Percentiles rank a stretch among this genome's conserved stretches.
Evolutionary conservation across 2,797 vertebrate genomes (phyloP).

Genomic region (Sebastes itinus): DNA sequence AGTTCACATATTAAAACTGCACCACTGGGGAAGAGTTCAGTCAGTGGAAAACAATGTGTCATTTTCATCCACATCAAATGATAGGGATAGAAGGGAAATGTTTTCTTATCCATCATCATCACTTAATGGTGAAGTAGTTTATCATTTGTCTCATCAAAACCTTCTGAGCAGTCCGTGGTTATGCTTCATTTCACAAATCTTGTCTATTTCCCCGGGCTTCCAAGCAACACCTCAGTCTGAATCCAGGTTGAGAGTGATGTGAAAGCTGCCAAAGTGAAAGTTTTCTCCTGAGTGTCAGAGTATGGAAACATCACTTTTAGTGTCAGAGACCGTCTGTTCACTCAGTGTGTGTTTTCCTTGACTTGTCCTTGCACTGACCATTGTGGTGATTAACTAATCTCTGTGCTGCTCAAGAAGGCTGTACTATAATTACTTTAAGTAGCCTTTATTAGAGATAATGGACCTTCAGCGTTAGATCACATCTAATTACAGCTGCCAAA

Average conservation of each 20-base stretch:
- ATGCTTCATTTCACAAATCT: constrained; percentile 12
- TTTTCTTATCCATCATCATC: neutral
- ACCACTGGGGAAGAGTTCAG: constrained; percentile 27
- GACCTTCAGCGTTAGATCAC: constrained; percentile 38
- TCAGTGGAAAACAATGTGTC: constrained; percentile 42
- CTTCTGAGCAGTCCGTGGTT: neutral
- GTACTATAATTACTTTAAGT: constrained; percentile 57
- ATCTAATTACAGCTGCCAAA: constrained; percentile 52
- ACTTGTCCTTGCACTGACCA: constrained; percentile 43
- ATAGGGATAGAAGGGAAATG: constrained; percentile 18
- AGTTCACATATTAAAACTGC: constrained; percentile 39
- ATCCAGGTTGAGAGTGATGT: constrained; percentile 2
- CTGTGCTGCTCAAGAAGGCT: constrained; percentile 22
- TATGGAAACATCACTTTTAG: neutral
- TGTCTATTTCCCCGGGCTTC: neutral
- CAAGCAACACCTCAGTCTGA: neutral
- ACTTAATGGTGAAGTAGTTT: neutral
- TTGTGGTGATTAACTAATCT: constrained; percentile 52
- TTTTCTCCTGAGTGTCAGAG: neutral
- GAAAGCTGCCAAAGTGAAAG: neutral
- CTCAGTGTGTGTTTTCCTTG: constrained; percentile 19
- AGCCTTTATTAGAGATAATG: constrained; percentile 59
- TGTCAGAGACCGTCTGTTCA: neutral
- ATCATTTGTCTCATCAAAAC: constrained; percentile 16
- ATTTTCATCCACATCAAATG: constrained; percentile 28